phyloP scores from a whole-genome alignment of 2,888 invertebrate genomes.

The Drosophila antonietae region DNA sequence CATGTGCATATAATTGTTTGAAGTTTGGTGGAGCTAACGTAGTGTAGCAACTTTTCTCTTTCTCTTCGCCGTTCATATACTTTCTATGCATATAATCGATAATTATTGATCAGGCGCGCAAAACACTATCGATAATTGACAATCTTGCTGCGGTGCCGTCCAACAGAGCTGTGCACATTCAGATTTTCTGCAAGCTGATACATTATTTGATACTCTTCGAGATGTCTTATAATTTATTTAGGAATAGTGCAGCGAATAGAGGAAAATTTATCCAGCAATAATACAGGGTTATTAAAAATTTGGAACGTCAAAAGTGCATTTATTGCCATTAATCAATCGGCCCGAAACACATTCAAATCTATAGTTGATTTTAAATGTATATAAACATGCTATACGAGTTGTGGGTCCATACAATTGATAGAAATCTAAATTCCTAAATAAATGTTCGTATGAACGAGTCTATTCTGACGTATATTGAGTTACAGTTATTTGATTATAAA shows the following conservation, averaged over 20 bases:
- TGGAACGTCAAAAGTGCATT: too few relatives aligned
- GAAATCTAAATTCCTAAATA: neutral
- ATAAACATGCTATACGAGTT: too few relatives aligned
- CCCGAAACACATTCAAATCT: too few relatives aligned
- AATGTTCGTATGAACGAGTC: neutral
- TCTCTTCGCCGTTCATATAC: constrained; percentile 34
- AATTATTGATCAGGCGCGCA: constrained; percentile 74
- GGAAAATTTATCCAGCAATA: too few relatives aligned
- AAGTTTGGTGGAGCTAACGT: constrained; percentile 35
- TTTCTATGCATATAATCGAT: constrained; percentile 73
- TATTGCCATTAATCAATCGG: too few relatives aligned
- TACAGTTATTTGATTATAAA: too few relatives aligned
- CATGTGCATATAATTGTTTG: constrained; percentile 42
- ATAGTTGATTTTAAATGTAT: too few relatives aligned
- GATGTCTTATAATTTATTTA: too few relatives aligned
- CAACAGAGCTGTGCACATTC: constrained; percentile 9
- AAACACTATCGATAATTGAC: constrained; percentile 78
- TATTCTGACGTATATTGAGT: neutral
- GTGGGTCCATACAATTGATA: too few relatives aligned
- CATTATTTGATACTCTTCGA: constrained; percentile 1
- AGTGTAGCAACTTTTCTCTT: constrained; percentile 50
- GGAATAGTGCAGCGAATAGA: too few relatives aligned
- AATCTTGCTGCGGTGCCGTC: constrained; percentile 60
- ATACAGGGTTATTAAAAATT: neutral
- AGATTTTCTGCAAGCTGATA: constrained; percentile 30